Evolutionary conservation across 2,797 vertebrate species (phyloP).

Genomic region (Carapus acus): DNA sequence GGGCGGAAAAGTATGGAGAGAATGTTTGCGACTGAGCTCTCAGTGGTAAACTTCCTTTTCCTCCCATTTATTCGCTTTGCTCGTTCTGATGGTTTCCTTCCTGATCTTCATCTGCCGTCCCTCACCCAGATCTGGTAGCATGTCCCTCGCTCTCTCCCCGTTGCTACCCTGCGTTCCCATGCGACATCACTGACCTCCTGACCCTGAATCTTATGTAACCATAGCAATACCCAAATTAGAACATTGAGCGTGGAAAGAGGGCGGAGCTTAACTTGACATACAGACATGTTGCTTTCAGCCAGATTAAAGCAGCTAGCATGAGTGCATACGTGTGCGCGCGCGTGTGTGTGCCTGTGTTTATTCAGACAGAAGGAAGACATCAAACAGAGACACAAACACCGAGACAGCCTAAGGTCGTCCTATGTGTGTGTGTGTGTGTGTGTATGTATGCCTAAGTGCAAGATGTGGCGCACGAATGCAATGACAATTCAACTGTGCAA

Average conservation of each 20-base stretch:
- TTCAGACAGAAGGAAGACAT: slow-evolving; percentile 12
- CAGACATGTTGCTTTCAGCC: slow-evolving; percentile 38
- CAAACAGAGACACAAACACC: slow-evolving; percentile 14
- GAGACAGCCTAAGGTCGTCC: no score
- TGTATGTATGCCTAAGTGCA: no score
- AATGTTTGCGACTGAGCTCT: slow-evolving; percentile 35
- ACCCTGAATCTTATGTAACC: slow-evolving; percentile 73
- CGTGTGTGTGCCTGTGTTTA: not conserved
- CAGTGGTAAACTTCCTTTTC: slow-evolving; percentile 61
- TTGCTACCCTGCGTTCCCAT: slow-evolving; percentile 47
- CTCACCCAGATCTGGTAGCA: slow-evolving; percentile 35
- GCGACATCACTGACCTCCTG: slow-evolving; percentile 63
- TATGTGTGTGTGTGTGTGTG: not conserved
- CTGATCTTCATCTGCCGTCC: slow-evolving; percentile 42
- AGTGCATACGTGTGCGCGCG: not conserved
- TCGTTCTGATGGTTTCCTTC: slow-evolving; percentile 44
- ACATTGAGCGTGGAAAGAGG: slow-evolving; percentile 56
- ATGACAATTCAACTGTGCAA: slow-evolving; percentile 36
- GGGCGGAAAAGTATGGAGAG: slow-evolving; percentile 31
- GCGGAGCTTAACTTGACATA: slow-evolving; percentile 52
- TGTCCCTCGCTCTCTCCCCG: slow-evolving; percentile 14
- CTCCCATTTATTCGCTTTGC: slow-evolving; percentile 36
- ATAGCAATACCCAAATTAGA: slow-evolving; percentile 70
- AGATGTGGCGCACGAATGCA: slow-evolving; percentile 9
- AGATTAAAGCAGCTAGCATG: slow-evolving; percentile 57